Conservation (phyloP, 2,888 invertebrate genomes). For the Dastarcus helophoroides region DNA sequence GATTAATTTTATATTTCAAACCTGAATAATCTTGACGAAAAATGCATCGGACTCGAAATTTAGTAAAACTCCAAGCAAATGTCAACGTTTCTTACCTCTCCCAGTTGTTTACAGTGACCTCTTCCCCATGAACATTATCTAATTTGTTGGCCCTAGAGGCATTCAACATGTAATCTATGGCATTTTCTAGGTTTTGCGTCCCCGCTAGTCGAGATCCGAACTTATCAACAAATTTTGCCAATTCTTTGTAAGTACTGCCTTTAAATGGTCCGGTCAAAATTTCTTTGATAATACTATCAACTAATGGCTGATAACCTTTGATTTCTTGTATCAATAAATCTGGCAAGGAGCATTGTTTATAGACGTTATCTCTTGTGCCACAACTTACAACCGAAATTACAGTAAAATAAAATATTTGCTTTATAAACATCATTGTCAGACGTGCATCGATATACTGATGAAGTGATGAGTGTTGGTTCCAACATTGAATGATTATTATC, state of each 20-base stretch:
- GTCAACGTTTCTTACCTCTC: slow-evolving; percentile 44
- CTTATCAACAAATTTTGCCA: slow-evolving; percentile 39
- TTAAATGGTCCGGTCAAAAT: slow-evolving; percentile 23
- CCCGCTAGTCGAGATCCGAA: slow-evolving; percentile 44
- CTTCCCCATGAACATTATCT: slow-evolving; percentile 62
- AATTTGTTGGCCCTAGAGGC: slow-evolving; percentile 37
- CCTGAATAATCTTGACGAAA: too few relatives aligned
- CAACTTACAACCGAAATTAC: too few relatives aligned
- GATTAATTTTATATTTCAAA: too few relatives aligned
- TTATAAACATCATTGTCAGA: too few relatives aligned
- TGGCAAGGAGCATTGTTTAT: too few relatives aligned
- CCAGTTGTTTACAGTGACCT: slow-evolving; percentile 48
- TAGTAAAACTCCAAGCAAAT: too few relatives aligned
- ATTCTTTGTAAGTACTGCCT: slow-evolving; percentile 28
- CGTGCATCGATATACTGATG: too few relatives aligned
- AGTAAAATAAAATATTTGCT: too few relatives aligned
- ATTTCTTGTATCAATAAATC: slow-evolving; percentile 5
- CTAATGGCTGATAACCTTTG: slow-evolving; percentile 21
- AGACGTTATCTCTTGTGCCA: too few relatives aligned
- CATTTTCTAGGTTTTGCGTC: slow-evolving; percentile 40
- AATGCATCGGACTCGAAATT: too few relatives aligned
- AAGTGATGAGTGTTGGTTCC: too few relatives aligned
- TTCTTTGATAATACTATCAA: slow-evolving; percentile 25
- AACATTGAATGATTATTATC: too few relatives aligned
- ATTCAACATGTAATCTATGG: slow-evolving; percentile 44